Conservation (phyloP, 2,797 vertebrate genomes). For the Eremophila alpestris region DNA sequence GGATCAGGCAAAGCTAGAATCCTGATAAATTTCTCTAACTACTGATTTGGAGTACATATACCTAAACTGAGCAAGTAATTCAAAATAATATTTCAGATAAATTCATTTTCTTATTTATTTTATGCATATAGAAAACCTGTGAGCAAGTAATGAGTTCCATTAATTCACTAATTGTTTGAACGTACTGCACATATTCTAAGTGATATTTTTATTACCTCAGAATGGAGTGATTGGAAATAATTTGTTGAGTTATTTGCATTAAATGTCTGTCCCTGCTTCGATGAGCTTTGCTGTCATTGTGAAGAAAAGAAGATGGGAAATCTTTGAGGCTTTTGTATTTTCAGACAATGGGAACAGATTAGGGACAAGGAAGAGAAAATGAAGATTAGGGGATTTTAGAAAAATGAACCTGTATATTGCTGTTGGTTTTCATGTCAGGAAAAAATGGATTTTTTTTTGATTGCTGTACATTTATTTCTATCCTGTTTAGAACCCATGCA, state of each 20-base stretch:
- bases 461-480: not conserved
- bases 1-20: not conserved
- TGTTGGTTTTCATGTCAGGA: not conserved
- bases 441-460: not conserved
- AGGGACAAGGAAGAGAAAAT: not conserved
- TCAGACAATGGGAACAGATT: not conserved
- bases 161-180: constrained; percentile 6
- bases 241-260: not conserved
- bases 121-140: not conserved
- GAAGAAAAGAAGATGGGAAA: not conserved
- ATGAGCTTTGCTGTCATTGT: not conserved
- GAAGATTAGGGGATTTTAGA: not conserved
- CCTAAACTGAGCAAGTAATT: not conserved
- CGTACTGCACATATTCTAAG: not conserved
- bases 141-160: not conserved
- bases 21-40: not conserved
- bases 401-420: not conserved
- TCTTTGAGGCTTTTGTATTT: not conserved
- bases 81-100: not conserved
- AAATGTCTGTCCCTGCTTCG: not conserved
- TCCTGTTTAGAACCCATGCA: not conserved
- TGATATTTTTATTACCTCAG: not conserved
- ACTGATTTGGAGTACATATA: not conserved
- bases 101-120: constrained; percentile 13
- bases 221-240: not conserved